These are phyloP conservation scores for Caerostris darwini DNA, from an alignment of 1,140 invertebrate genomes.

Conservation along the genomic window DNA sequence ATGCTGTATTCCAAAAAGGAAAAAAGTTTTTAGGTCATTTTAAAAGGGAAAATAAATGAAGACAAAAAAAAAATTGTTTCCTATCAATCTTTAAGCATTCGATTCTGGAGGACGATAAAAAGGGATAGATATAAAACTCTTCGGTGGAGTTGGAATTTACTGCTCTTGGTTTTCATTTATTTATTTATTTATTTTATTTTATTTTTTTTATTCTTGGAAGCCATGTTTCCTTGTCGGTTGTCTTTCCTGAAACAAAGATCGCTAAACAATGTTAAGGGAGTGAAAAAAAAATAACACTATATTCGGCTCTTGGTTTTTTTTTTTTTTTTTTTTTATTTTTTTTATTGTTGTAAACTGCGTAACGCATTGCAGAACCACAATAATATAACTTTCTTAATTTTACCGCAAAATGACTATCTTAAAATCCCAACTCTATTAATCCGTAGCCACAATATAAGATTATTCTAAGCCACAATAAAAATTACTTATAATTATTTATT, in stretches of 20 bases:
- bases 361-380: not conserved
- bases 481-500: too few relatives aligned
- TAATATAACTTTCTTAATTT: too few relatives aligned
- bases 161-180: slow-evolving; percentile 19
- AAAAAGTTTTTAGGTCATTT: too few relatives aligned
- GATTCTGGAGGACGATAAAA: slow-evolving; percentile 36
- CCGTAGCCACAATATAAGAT: too few relatives aligned
- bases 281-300: not conserved
- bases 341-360: not conserved
- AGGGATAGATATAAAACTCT: not conserved
- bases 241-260: not conserved
- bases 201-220: not conserved
- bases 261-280: not conserved
- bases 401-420: too few relatives aligned
- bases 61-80: slow-evolving; percentile 7
- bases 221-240: not conserved
- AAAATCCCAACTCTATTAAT: too few relatives aligned
- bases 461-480: too few relatives aligned
- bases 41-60: not conserved
- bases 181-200: not conserved
- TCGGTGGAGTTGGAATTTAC: slow-evolving; percentile 1
- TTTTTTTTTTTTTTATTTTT: not conserved
- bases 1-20: too few relatives aligned
- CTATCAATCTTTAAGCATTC: slow-evolving; percentile 50
- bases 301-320: too few relatives aligned